Evolutionary conservation across 1,140 invertebrate genomes (phyloP).

Genomic region (Drosophila nannoptera): DNA sequence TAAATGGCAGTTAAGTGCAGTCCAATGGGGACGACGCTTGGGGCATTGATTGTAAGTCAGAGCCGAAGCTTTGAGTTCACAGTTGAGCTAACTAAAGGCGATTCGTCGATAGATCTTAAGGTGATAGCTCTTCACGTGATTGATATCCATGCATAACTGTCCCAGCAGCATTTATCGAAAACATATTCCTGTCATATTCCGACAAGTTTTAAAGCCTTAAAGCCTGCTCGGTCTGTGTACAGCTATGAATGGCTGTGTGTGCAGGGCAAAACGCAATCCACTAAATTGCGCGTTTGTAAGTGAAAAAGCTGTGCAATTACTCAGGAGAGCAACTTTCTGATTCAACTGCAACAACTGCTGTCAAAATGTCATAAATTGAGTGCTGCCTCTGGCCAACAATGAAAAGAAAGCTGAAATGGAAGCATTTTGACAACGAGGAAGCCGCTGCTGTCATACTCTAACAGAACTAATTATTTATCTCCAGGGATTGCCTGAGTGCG

Average conservation of each 20-base stretch:
- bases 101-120: no score
- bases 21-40: no score
- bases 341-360: constrained; percentile 77
- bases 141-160: no score
- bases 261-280: constrained; percentile 53
- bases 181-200: no score
- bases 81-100: background rate
- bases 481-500: background rate
- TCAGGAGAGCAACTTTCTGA: constrained; percentile 72
- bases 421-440: constrained; percentile 9
- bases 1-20: background rate
- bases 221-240: background rate
- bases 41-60: no score
- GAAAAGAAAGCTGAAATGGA: constrained; percentile 26
- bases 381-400: constrained; percentile 38
- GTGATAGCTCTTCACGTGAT: no score
- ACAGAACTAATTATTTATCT: background rate
- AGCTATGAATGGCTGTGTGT: background rate
- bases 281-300: constrained; percentile 70
- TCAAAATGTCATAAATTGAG: constrained; percentile 77
- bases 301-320: constrained; percentile 74
- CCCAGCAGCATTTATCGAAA: no score
- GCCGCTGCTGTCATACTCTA: constrained; percentile 17
- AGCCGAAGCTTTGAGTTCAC: background rate
- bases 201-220: constrained; percentile 15